These are phyloP conservation scores for Sitobion miscanthi DNA, from an alignment of 1,140 invertebrate species.

Conservation along the genomic window DNA sequence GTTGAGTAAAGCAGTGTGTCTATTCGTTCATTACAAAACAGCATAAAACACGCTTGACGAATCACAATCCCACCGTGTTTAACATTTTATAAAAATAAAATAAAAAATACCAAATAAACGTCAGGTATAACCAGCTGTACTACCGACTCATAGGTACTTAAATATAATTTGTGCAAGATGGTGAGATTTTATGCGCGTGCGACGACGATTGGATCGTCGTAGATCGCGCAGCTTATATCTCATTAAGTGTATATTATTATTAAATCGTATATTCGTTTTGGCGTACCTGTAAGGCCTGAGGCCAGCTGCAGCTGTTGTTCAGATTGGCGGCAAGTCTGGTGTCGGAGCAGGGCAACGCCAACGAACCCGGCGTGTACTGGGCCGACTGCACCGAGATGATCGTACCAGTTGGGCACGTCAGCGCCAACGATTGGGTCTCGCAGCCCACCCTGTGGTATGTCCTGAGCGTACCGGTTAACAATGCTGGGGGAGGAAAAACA, in stretches of 20 bases:
- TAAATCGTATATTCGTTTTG: background rate
- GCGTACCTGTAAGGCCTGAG: constrained; percentile 67
- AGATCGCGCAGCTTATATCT: too few species aligned
- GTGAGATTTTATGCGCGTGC: too few species aligned
- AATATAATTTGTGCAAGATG: background rate
- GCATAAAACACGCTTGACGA: background rate
- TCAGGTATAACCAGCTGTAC: too few species aligned
- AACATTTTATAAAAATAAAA: background rate
- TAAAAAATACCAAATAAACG: background rate
- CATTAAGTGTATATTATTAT: background rate
- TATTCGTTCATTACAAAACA: background rate
- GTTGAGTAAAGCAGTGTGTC: background rate
- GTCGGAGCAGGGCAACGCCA: constrained; percentile 64
- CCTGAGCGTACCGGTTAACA: constrained; percentile 83
- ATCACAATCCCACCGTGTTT: background rate
- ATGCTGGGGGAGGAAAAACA: constrained; percentile 67
- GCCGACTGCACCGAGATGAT: constrained; percentile 86
- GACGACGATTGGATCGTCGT: too few species aligned
- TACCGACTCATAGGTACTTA: background rate
- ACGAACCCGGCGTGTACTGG: constrained; percentile 64
- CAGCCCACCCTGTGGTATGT: constrained; percentile 88
- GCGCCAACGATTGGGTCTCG: constrained; percentile 81
- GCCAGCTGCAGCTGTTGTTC: constrained; percentile 67
- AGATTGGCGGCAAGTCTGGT: constrained; percentile 55
- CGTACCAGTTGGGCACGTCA: constrained; percentile 85